Evolutionary conservation across 1,140 invertebrate species (phyloP).

Genomic region (Sitobion miscanthi): DNA sequence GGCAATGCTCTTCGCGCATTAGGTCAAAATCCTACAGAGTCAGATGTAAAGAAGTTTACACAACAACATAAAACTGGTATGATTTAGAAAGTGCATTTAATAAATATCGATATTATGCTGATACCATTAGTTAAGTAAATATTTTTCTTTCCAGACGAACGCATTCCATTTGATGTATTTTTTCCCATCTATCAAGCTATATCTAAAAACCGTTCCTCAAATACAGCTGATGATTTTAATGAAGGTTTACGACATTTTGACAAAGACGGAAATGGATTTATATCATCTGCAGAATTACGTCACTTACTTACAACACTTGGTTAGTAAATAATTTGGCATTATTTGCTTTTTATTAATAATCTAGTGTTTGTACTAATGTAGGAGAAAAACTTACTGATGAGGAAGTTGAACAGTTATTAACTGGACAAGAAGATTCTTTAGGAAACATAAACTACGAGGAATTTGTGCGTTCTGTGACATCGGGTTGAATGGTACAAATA

Average conservation of each 20-base stretch:
- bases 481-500: slow-evolving; percentile 69
- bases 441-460: slow-evolving; percentile 99
- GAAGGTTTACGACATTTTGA: slow-evolving; percentile 97
- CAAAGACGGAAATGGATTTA: slow-evolving; percentile 98
- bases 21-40: slow-evolving; percentile 98
- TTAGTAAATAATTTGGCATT: slow-evolving; percentile 60
- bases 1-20: slow-evolving; percentile 95
- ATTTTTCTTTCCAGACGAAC: slow-evolving; percentile 75
- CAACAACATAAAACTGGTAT: slow-evolving; percentile 83
- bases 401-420: slow-evolving; percentile 91
- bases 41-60: slow-evolving; percentile 95
- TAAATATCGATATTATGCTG: neutral
- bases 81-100: neutral
- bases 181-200: slow-evolving; percentile 97
- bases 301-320: slow-evolving; percentile 95
- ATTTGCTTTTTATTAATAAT: neutral
- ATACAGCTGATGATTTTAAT: slow-evolving; percentile 96
- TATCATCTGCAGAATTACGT: slow-evolving; percentile 95
- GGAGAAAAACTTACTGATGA: slow-evolving; percentile 78
- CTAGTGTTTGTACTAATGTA: slow-evolving; percentile 59
- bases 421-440: slow-evolving; percentile 96
- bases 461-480: slow-evolving; percentile 95
- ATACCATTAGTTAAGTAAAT: neutral
- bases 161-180: slow-evolving; percentile 99
- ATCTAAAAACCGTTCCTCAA: slow-evolving; percentile 85